Evolutionary conservation across 2,797 vertebrate species (phyloP).

Genomic region (Diglossa cyanea): DNA sequence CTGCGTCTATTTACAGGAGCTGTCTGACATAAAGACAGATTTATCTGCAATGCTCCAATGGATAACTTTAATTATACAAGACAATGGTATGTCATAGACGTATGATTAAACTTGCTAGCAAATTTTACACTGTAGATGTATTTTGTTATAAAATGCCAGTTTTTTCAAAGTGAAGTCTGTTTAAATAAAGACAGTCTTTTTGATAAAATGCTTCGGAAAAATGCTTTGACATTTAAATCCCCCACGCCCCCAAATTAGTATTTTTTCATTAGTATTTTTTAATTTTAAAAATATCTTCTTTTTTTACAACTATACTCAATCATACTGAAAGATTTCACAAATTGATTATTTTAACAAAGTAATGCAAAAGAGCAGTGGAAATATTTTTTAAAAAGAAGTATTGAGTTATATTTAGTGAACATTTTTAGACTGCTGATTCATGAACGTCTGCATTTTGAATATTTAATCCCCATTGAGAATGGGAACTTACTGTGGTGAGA

Average conservation of each 20-base stretch:
- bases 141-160: neutral
- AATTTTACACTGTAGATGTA: neutral
- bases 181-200: neutral
- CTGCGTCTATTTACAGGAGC: neutral
- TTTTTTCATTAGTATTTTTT: neutral
- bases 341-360: neutral
- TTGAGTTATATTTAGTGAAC: neutral
- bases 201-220: neutral
- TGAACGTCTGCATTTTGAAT: neutral
- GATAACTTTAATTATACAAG: neutral
- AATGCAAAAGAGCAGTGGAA: neutral
- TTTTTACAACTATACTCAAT: neutral
- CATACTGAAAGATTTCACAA: neutral
- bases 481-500: neutral
- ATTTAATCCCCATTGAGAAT: neutral
- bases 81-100: neutral
- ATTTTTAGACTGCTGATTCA: neutral
- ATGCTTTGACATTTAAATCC: neutral
- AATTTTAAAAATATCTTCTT: neutral
- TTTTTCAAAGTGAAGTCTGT: neutral
- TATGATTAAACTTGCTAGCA: neutral
- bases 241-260: rapidly evolving
- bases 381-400: neutral
- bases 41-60: neutral
- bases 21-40: neutral